phyloP scores from a whole-genome alignment of 2,888 invertebrate species.

The Erebia epiphron region DNA sequence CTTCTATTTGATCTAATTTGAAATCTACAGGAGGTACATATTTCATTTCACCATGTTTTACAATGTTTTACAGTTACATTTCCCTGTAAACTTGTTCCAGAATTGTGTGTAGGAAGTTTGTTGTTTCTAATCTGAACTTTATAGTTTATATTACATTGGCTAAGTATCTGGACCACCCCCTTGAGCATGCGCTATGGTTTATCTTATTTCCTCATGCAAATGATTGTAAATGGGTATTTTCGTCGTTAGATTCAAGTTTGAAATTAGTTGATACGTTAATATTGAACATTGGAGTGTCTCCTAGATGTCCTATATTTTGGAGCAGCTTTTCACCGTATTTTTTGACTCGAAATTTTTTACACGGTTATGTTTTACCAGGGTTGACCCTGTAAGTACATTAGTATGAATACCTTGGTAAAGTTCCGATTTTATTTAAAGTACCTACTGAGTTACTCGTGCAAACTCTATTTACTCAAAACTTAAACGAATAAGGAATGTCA shows the following conservation, averaged over 20 bases:
- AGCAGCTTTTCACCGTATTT: too few species aligned
- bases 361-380: too few species aligned
- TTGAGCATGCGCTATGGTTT: slow-evolving; percentile 55
- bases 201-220: slow-evolving; percentile 74
- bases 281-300: slow-evolving; percentile 5
- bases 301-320: too few species aligned
- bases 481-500: too few species aligned
- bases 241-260: slow-evolving; percentile 40
- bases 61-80: slow-evolving; percentile 28
- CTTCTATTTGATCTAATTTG: slow-evolving; percentile 33
- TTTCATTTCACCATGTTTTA: slow-evolving; percentile 30
- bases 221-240: slow-evolving; percentile 68
- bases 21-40: slow-evolving; percentile 33
- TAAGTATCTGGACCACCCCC: slow-evolving; percentile 55
- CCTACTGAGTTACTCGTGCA: too few species aligned
- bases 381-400: too few species aligned
- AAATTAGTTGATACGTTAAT: slow-evolving; percentile 31
- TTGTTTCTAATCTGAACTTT: slow-evolving; percentile 41
- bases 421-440: too few species aligned
- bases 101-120: slow-evolving; percentile 42
- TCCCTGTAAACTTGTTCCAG: slow-evolving; percentile 34
- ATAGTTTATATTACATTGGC: slow-evolving; percentile 39
- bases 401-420: too few species aligned
- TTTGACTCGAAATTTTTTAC: too few species aligned
- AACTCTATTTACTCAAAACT: too few species aligned